Percentiles rank a stretch among this genome's conserved stretches.
phyloP scores from a whole-genome alignment of 2,113 vertebrate species.

The Clarias macrocephalus region DNA sequence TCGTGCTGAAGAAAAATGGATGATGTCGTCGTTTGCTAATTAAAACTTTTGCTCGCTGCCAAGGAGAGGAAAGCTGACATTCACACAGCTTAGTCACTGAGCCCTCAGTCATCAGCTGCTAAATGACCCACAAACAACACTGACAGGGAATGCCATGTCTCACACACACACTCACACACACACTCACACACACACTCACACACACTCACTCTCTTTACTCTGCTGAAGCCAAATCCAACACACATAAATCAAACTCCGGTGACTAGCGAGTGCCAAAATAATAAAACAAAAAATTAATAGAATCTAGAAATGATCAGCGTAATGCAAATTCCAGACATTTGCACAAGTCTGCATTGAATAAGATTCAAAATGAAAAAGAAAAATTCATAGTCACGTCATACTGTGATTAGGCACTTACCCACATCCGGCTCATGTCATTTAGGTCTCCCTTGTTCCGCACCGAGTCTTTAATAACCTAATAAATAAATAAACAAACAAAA shows the following conservation, averaged over 20 bases:
- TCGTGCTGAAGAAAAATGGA: neutral
- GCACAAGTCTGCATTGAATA: neutral
- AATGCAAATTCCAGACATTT: neutral
- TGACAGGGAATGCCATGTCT: constrained; percentile 29
- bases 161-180: neutral
- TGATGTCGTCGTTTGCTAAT: constrained; percentile 30
- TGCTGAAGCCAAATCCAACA: constrained; percentile 1
- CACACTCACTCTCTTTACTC: neutral
- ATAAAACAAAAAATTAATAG: neutral
- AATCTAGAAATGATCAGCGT: neutral
- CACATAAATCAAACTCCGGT: neutral
- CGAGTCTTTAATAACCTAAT: constrained; percentile 94
- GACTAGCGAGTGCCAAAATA: neutral
- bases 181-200: neutral
- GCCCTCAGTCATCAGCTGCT: constrained; percentile 17
- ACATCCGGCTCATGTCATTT: constrained; percentile 98
- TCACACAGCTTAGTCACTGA: constrained; percentile 27
- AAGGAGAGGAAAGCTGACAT: neutral
- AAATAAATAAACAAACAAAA: neutral
- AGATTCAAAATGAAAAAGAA: neutral
- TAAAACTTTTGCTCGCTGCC: constrained; percentile 9
- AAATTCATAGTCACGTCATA: neutral
- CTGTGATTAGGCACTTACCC: constrained; percentile 77
- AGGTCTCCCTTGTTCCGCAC: constrained; percentile 91
- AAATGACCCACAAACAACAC: constrained; percentile 4